These are phyloP conservation scores for Pollenia labialis DNA, from an alignment of 2,888 invertebrate genomes.

Conservation along the genomic window DNA sequence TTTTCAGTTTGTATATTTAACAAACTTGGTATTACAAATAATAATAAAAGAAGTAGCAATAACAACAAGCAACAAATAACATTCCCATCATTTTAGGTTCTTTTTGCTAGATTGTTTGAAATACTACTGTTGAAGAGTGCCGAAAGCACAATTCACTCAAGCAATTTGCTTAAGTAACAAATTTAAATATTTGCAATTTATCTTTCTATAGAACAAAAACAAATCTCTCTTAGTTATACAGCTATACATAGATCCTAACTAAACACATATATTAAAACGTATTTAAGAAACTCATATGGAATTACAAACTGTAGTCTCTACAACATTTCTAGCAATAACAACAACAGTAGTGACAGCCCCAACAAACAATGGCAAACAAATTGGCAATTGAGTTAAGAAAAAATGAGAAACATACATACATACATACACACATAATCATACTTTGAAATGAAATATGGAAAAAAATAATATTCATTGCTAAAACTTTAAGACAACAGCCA, in stretches of 20 bases:
- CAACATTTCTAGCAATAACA: slow-evolving; percentile 4
- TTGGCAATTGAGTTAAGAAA: slow-evolving; percentile 64
- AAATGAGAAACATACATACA: neutral
- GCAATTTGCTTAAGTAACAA: slow-evolving; percentile 82
- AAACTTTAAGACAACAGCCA: neutral
- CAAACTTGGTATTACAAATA: slow-evolving; percentile 18
- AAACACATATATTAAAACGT: neutral
- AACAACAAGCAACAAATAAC: slow-evolving; percentile 11
- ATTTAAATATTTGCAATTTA: slow-evolving; percentile 83
- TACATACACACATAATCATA: neutral
- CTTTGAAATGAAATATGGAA: neutral
- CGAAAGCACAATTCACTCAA: slow-evolving; percentile 82
- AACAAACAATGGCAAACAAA: slow-evolving; percentile 67
- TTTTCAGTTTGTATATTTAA: slow-evolving; percentile 34
- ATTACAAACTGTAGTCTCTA: slow-evolving; percentile 39
- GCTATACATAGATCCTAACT: neutral
- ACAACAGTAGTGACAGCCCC: slow-evolving; percentile 7
- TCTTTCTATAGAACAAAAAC: slow-evolving; percentile 74
- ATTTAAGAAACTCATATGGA: slow-evolving; percentile 24
- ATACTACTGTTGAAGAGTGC: slow-evolving; percentile 67
- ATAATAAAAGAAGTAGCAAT: slow-evolving; percentile 9
- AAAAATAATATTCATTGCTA: neutral
- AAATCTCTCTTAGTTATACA: slow-evolving; percentile 26
- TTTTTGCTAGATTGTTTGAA: slow-evolving; percentile 27
- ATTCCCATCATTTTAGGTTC: slow-evolving; percentile 33